Conservation (phyloP, 2,113 vertebrate species). For the Cottus gobio region DNA sequence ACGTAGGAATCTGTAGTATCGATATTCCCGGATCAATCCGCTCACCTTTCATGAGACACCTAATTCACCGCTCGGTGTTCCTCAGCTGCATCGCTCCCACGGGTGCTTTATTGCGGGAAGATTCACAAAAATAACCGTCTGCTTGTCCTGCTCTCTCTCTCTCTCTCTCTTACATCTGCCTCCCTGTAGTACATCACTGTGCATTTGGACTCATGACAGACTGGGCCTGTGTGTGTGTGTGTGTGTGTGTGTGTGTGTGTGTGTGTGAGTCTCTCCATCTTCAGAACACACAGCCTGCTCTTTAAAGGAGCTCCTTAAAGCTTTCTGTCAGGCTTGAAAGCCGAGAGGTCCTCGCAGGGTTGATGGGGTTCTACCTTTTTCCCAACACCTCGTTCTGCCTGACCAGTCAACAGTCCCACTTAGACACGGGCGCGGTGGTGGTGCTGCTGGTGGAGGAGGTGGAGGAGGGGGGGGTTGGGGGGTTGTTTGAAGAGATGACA, state of each 20-base stretch:
- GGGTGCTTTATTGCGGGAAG: background rate
- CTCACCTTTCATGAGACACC: background rate
- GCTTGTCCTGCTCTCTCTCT: constrained; percentile 20
- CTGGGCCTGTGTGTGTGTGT: background rate
- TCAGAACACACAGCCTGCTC: constrained; percentile 20
- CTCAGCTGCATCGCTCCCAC: background rate
- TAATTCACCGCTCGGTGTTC: background rate
- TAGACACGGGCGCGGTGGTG: constrained; percentile 17
- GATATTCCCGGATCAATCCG: too few relatives aligned
- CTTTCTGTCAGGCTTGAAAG: constrained; percentile 53
- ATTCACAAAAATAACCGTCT: background rate
- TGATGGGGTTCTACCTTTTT: constrained; percentile 49
- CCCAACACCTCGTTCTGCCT: constrained; percentile 22
- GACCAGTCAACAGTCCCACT: constrained; percentile 48
- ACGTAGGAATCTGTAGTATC: too few relatives aligned
- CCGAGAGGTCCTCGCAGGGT: constrained; percentile 34
- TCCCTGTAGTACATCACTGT: background rate
- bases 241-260: background rate
- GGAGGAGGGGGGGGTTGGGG: background rate
- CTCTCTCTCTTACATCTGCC: constrained; percentile 14
- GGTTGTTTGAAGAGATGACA: constrained; percentile 53
- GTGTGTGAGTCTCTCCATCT: constrained; percentile 26
- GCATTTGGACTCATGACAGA: constrained; percentile 45
- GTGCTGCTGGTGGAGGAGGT: too few relatives aligned
- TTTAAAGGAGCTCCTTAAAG: constrained; percentile 43